These are phyloP conservation scores for Idris sp. DNA, from an alignment of 1,140 invertebrate genomes.

Conservation along the genomic window DNA sequence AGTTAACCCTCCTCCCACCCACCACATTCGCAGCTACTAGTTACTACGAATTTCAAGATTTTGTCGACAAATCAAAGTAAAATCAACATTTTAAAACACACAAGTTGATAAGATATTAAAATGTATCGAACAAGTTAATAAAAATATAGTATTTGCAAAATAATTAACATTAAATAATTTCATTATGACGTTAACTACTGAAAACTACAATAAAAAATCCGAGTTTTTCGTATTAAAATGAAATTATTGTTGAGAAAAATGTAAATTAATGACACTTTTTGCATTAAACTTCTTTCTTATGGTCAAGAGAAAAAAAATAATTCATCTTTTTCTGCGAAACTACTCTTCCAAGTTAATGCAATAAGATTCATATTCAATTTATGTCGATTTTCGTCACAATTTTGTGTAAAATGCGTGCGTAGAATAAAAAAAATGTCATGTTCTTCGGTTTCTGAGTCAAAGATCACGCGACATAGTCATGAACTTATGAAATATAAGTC, in stretches of 20 bases:
- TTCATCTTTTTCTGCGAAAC: neutral
- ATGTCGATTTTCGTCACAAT: slow-evolving; percentile 33
- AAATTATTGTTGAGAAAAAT: too few relatives aligned
- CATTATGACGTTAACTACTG: too few relatives aligned
- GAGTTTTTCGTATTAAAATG: too few relatives aligned
- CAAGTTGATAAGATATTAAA: too few relatives aligned
- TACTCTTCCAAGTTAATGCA: slow-evolving; percentile 19
- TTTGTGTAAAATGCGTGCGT: slow-evolving; percentile 46
- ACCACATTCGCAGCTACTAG: slow-evolving; percentile 64
- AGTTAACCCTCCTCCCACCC: slow-evolving; percentile 40
- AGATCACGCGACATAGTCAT: slow-evolving; percentile 52
- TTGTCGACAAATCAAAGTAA: slow-evolving; percentile 64
- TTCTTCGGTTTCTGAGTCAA: slow-evolving; percentile 29
- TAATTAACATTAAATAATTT: too few relatives aligned
- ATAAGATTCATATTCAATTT: slow-evolving; percentile 44
- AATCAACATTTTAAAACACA: slow-evolving; percentile 3
- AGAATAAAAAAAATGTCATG: slow-evolving; percentile 50
- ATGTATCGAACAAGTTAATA: too few relatives aligned
- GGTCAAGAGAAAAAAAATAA: too few relatives aligned
- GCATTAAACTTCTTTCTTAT: too few relatives aligned
- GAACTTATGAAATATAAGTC: slow-evolving; percentile 61
- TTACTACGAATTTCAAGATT: slow-evolving; percentile 72
- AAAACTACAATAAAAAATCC: too few relatives aligned
- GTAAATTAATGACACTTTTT: too few relatives aligned
- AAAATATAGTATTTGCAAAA: too few relatives aligned